phyloP scores from a whole-genome alignment of 2,888 invertebrate genomes.

The Philereme transversata region DNA sequence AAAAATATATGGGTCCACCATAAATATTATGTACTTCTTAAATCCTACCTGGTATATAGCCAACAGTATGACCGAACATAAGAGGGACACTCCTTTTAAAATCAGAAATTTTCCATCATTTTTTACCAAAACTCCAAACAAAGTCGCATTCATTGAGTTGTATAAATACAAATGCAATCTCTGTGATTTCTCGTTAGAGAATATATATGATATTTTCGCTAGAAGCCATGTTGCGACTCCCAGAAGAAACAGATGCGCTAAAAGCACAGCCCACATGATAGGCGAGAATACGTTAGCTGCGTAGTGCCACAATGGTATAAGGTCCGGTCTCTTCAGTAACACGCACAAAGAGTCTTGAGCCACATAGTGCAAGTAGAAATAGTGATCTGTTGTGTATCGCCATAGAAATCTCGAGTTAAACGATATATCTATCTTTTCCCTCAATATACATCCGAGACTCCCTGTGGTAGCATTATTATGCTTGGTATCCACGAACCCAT shows the following conservation, averaged over 20 bases:
- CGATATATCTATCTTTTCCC: slow-evolving; percentile 54
- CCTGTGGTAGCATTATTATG: slow-evolving; percentile 39
- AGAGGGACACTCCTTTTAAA: slow-evolving; percentile 47
- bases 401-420: slow-evolving; percentile 63
- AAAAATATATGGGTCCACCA: too few relatives aligned
- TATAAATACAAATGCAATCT: slow-evolving; percentile 38
- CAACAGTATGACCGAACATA: slow-evolving; percentile 48
- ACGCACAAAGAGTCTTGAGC: slow-evolving; percentile 51
- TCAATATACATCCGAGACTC: slow-evolving; percentile 50
- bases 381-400: slow-evolving; percentile 41
- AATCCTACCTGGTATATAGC: slow-evolving; percentile 55
- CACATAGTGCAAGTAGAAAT: slow-evolving; percentile 48
- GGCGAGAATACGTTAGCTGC: slow-evolving; percentile 34
- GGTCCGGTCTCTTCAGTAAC: slow-evolving; percentile 43
- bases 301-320: slow-evolving; percentile 55
- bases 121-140: slow-evolving; percentile 48
- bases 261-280: slow-evolving; percentile 35
- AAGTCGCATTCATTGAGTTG: slow-evolving; percentile 38
- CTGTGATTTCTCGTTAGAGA: slow-evolving; percentile 20
- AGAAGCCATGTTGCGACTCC: slow-evolving; percentile 48
- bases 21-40: too few relatives aligned
- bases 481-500: slow-evolving; percentile 42
- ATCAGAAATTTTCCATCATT: slow-evolving; percentile 40
- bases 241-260: slow-evolving; percentile 16
- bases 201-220: slow-evolving; percentile 31